Evolutionary conservation across 2,888 invertebrate species (phyloP).

Genomic region (Agonopterix subpropinquella): DNA sequence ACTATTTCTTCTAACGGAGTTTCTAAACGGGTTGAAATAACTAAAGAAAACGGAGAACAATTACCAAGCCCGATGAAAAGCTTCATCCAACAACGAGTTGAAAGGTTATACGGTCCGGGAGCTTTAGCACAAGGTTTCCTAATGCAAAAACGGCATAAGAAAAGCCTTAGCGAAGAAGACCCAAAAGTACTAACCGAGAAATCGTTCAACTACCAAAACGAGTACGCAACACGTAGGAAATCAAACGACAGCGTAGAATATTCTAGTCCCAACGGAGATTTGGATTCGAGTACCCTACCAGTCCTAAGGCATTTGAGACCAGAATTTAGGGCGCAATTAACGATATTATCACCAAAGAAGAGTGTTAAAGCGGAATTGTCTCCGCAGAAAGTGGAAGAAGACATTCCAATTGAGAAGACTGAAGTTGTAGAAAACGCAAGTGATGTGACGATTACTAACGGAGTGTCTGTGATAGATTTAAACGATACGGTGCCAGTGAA

Average conservation of each 20-base stretch:
- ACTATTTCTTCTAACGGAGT: slow-evolving; percentile 67
- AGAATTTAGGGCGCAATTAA: slow-evolving; percentile 90
- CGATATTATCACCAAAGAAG: slow-evolving; percentile 79
- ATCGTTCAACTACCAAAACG: slow-evolving; percentile 51
- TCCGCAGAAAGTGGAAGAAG: slow-evolving; percentile 41
- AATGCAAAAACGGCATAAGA: slow-evolving; percentile 76
- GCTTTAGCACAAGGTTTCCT: slow-evolving; percentile 91
- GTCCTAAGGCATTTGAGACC: slow-evolving; percentile 89
- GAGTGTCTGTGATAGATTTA: slow-evolving; percentile 61
- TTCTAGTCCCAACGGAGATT: slow-evolving; percentile 47
- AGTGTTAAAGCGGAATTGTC: slow-evolving; percentile 46
- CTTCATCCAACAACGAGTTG: slow-evolving; percentile 92
- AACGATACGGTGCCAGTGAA: slow-evolving; percentile 29
- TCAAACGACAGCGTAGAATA: slow-evolving; percentile 36
- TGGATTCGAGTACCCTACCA: slow-evolving; percentile 73
- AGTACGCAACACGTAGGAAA: slow-evolving; percentile 41
- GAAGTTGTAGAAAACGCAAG: slow-evolving; percentile 19
- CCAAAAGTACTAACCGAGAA: slow-evolving; percentile 57
- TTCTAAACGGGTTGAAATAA: slow-evolving; percentile 63
- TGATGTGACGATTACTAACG: slow-evolving; percentile 29
- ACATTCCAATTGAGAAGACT: slow-evolving; percentile 52
- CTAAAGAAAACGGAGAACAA: slow-evolving; percentile 65
- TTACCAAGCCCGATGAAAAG: slow-evolving; percentile 78
- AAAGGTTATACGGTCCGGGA: slow-evolving; percentile 90
- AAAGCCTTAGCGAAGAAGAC: slow-evolving; percentile 59